Conservation (phyloP, 2,797 vertebrate genomes). For the Chelon labrosus region DNA sequence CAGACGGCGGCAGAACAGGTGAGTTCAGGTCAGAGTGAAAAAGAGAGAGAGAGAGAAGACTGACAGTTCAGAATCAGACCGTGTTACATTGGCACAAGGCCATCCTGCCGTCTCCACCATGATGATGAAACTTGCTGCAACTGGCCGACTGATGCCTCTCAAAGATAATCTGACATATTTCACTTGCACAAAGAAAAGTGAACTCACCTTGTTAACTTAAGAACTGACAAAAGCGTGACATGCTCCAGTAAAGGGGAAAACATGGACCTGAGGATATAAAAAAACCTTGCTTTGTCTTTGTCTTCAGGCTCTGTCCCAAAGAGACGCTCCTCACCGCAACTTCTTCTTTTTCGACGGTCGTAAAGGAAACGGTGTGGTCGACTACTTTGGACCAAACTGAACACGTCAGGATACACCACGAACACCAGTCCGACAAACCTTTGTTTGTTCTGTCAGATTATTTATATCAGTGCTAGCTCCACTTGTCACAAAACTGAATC, state of each 20-base stretch:
- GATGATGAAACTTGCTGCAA: conserved; percentile 83
- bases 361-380: conserved; percentile 91
- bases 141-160: conserved; percentile 27
- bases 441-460: conserved; percentile 11
- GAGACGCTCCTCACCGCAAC: conserved; percentile 94
- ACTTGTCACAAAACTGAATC: not conserved
- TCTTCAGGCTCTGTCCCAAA: conserved; percentile 91
- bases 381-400: conserved; percentile 88
- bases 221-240: not conserved
- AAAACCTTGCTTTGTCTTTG: too few relatives aligned
- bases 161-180: conserved; percentile 28
- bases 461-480: conserved; percentile 32
- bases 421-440: not conserved
- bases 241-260: not conserved
- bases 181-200: conserved; percentile 12
- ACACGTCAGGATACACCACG: not conserved
- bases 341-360: conserved; percentile 96
- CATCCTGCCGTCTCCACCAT: conserved; percentile 56
- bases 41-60: not conserved
- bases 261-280: not conserved
- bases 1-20: conserved; percentile 26
- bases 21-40: conserved; percentile 27
- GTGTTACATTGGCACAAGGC: conserved; percentile 44
- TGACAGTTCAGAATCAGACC: conserved; percentile 38
- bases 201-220: not conserved